Conservation (phyloP, 2,888 invertebrate species). For the Carabus problematicus region DNA sequence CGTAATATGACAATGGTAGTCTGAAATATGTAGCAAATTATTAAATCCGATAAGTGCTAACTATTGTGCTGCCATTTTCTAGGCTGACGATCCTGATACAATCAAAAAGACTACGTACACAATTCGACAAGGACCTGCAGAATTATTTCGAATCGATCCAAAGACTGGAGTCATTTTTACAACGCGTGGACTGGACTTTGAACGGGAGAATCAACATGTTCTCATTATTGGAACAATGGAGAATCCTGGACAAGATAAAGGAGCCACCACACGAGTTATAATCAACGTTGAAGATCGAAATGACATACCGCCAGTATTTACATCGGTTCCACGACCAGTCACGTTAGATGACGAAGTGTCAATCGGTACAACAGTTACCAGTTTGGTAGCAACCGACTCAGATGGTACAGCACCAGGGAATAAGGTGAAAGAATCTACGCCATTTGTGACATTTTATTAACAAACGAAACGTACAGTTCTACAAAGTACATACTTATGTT, state of each 20-base stretch:
- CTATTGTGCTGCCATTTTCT: slow-evolving; percentile 41
- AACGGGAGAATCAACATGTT: slow-evolving; percentile 74
- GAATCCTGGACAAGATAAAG: slow-evolving; percentile 72
- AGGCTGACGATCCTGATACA: slow-evolving; percentile 86
- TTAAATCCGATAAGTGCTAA: background rate
- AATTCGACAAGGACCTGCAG: slow-evolving; percentile 80
- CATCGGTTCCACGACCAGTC: slow-evolving; percentile 81
- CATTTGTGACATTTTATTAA: slow-evolving; percentile 18
- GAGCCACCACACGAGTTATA: slow-evolving; percentile 77
- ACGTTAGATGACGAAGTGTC: slow-evolving; percentile 84
- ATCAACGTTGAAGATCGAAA: slow-evolving; percentile 83
- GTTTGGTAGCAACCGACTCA: slow-evolving; percentile 79
- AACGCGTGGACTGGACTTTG: slow-evolving; percentile 77
- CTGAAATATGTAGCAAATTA: background rate
- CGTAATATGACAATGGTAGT: background rate
- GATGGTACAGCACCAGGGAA: slow-evolving; percentile 88
- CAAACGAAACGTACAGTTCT: background rate
- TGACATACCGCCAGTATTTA: slow-evolving; percentile 88
- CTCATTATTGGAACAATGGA: slow-evolving; percentile 84
- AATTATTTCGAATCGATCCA: slow-evolving; percentile 83
- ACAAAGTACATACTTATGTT: slow-evolving; percentile 35
- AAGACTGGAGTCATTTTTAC: slow-evolving; percentile 82
- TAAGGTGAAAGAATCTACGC: slow-evolving; percentile 60
- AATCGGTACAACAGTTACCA: slow-evolving; percentile 81
- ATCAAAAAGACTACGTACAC: slow-evolving; percentile 82